Conservation (phyloP, 2,113 vertebrate genomes). For the Egretta garzetta region DNA sequence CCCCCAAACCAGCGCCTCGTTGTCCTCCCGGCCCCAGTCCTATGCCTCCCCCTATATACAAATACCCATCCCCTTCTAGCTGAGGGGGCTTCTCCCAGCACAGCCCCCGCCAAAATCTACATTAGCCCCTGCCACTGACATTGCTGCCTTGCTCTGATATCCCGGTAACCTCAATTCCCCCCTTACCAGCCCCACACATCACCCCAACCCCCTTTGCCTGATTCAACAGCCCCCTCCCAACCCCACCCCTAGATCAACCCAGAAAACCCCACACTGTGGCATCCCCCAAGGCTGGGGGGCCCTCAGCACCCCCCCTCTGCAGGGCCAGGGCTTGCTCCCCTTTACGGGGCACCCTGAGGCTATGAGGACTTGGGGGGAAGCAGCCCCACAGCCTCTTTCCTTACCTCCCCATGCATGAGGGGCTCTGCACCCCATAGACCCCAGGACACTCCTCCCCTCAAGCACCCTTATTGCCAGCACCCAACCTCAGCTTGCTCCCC, state of each 20-base stretch:
- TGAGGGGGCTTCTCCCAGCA: not conserved
- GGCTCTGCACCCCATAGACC: not conserved
- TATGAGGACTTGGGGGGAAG: not conserved
- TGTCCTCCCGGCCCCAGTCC: not conserved
- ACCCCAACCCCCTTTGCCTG: not conserved
- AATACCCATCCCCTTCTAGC: not conserved
- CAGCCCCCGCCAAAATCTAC: no score
- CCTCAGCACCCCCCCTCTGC: not conserved
- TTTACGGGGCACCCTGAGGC: not conserved
- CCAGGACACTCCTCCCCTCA: not conserved
- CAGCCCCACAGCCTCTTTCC: not conserved
- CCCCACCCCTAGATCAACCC: no score
- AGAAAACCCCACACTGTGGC: no score
- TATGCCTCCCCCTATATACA: not conserved
- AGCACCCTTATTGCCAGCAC: not conserved
- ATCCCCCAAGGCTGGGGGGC: no score
- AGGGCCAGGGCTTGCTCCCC: not conserved
- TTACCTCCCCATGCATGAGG: not conserved
- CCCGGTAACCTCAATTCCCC: not conserved
- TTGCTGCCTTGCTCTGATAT: not conserved
- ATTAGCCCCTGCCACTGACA: not conserved
- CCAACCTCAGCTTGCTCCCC: not conserved
- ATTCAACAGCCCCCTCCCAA: not conserved
- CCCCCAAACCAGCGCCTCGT: not conserved
- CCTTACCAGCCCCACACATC: not conserved